Evolutionary conservation across 2,797 vertebrate species (phyloP), one percentile per base, ranked within the genome.

Genomic region (Aselliscus stoliczkanus): DNA sequence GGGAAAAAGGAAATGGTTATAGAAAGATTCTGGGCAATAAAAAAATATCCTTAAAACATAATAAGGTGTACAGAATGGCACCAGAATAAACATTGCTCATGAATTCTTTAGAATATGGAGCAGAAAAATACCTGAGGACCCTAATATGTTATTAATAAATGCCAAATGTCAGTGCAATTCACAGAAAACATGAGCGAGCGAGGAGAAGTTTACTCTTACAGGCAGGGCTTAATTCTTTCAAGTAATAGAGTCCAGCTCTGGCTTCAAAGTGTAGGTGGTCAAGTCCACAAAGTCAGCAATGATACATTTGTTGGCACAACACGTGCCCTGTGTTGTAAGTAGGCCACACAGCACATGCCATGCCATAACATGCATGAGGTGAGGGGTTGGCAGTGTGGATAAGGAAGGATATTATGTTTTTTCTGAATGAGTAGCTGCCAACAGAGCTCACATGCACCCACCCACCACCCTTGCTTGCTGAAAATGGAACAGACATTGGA

Each of bases 41-140:
- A 95, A 83, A 96, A 86, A 92, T n/a, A 52, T 60, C 72, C 84
- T 95, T 96, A 92, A 98, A 95, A 69, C 62, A 62, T 90, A 93
- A 87, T 58, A 52, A 96, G 80, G 47, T 82, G 20, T 76, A 76
- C 62, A 90, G 56, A 95, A 67, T 92, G 70, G 65, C 25, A 83
- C 39, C 52, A 31, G 39, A 62, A 21, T 42, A 87, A 92, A 52
- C 65, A 81, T 52, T 96, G 82, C 56, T 96, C 52, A 81, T 85
- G 83, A 96, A 97, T 84, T 96, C 75, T 91, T 94, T 73, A 95
- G 76, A 95, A 91, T 39, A 56, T 3, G 20, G 44, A 42, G 65
- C 69, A 94, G 90, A 85, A 79, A 92, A 95, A 91, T 42, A 18
- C 39, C 69, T 37, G 20, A 82, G 77, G 75, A 89, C 20, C 27